phyloP scores from a whole-genome alignment of 2,888 invertebrate species.

The Amaurobius ferox region DNA sequence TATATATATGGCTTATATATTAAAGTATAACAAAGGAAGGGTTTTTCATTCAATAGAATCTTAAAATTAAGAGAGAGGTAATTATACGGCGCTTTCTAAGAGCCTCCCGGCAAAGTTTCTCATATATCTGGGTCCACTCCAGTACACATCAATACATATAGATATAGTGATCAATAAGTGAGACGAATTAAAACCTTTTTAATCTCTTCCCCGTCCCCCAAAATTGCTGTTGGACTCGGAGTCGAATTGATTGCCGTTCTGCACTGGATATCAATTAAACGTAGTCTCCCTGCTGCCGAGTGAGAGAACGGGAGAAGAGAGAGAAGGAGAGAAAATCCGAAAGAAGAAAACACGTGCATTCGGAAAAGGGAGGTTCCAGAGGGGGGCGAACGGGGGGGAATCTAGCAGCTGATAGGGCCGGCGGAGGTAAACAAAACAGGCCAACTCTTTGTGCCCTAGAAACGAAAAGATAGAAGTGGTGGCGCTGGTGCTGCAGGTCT shows the following conservation, averaged over 20 bases:
- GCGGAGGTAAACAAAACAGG: conserved; percentile 73
- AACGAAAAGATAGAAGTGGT: conserved; percentile 60
- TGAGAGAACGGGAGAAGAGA: conserved; percentile 21
- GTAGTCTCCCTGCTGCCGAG: conserved; percentile 27
- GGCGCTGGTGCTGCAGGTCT: conserved; percentile 65
- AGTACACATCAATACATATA: conserved; percentile 14
- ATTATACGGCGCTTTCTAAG: too few relatives aligned
- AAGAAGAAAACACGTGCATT: conserved; percentile 72
- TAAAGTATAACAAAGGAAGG: too few relatives aligned
- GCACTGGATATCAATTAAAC: conserved; percentile 71
- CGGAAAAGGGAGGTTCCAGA: conserved; percentile 63
- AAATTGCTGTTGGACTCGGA: conserved; percentile 66
- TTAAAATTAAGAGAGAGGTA: too few relatives aligned
- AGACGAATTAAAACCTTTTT: conserved; percentile 71
- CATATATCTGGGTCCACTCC: not conserved
- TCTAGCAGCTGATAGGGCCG: conserved; percentile 61
- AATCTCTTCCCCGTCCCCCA: conserved; percentile 49
- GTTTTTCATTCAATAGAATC: too few relatives aligned
- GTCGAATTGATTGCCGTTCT: conserved; percentile 69
- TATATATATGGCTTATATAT: too few relatives aligned
- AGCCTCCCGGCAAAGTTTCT: too few relatives aligned
- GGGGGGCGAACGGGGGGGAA: conserved; percentile 25
- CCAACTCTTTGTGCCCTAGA: conserved; percentile 73
- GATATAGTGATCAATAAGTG: conserved; percentile 61
- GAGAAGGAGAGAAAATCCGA: conserved; percentile 45